A percentile compares a stretch with the other conserved stretches of the same genome.
phyloP scores from a whole-genome alignment of 2,888 invertebrate species.

The Maniola hyperantus region DNA sequence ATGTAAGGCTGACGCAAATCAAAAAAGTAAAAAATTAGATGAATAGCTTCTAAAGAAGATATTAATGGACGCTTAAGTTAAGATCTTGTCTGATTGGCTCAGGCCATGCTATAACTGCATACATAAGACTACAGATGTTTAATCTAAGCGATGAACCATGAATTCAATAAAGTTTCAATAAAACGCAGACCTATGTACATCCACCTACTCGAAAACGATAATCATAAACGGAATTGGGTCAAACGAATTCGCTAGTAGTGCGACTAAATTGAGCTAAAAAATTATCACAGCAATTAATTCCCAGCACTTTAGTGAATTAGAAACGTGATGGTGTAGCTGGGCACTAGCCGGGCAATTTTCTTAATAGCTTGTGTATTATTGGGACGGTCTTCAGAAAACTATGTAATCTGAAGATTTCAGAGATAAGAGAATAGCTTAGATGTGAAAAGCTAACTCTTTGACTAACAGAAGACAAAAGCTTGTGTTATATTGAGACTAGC shows the following conservation, averaged over 20 bases:
- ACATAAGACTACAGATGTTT: background rate
- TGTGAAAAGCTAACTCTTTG: too few relatives aligned
- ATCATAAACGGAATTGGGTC: conserved; percentile 26
- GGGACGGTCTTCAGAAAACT: background rate
- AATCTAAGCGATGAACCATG: background rate
- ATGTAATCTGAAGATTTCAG: too few relatives aligned
- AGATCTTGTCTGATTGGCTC: too few relatives aligned
- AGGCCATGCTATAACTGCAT: too few relatives aligned
- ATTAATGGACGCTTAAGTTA: too few relatives aligned
- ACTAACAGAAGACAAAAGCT: too few relatives aligned
- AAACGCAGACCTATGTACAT: conserved; percentile 23
- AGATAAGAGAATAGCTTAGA: too few relatives aligned
- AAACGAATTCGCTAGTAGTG: conserved; percentile 25
- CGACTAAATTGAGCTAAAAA: conserved; percentile 29
- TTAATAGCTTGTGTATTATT: background rate
- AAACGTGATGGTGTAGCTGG: background rate
- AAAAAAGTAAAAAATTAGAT: too few relatives aligned
- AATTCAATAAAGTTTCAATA: conserved; percentile 9
- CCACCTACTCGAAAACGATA: conserved; percentile 27
- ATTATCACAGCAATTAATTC: conserved; percentile 29
- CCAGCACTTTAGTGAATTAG: conserved; percentile 30
- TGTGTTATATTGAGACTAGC: too few relatives aligned
- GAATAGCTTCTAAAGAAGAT: too few relatives aligned
- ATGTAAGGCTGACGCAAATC: too few relatives aligned
- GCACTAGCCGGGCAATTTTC: conserved; percentile 12